Base-by-base conservation (phyloP, 2,113 vertebrate species). In the Thamnaconus septentrionalis region DNA sequence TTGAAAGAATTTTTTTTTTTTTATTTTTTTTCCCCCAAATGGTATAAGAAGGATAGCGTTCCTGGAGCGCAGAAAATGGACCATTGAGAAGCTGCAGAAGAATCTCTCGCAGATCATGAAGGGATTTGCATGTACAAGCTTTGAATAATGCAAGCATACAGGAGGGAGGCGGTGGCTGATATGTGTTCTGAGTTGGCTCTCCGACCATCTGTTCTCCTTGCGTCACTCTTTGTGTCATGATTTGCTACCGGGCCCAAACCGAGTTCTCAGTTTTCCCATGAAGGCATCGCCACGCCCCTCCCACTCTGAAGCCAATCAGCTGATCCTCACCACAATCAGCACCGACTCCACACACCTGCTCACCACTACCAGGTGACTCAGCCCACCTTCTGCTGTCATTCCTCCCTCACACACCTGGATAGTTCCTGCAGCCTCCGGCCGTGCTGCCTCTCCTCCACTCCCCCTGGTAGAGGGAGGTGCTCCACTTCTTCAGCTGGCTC, bases 401-500 rank as follows among this genome's bases (percentile, higher is more conserved):
- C 5, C 4, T 59, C 58, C 43, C 12, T 5, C 8, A 31, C 53
- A 0, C 61, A 87, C 85, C 94, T 58, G 96, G 94, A 69, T 44
- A 98, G 87, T 98, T 98, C 6, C 95, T 82, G 85, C 97, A 98
- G 75, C 97, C 96, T 0, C 97, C 97, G 0, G 97, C 97, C 0
- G 96, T 96, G 92, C 96, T 97, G 48, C 97, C 97, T 6, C 93
- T 88, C 46, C 95, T 91, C 97, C 97, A 98, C 8, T 93, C 92
- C 0, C 97, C 95, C 41, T 94, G 92, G 0, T 93, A 96, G 3
- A 95, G 84, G 0, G 62, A 91, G 0, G 95, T 91, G 90, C 93
- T 97, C 97, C 97, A 98, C 10, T 93, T 94, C 77, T 94, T 94
- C 81, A 93, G 63, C 8, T 78, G 86, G 51, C 50, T 85, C 48